Percentiles rank a stretch among this genome's conserved stretches.
Evolutionary conservation across 2,113 vertebrate species (phyloP).

Genomic region (Toxostoma redivivum): DNA sequence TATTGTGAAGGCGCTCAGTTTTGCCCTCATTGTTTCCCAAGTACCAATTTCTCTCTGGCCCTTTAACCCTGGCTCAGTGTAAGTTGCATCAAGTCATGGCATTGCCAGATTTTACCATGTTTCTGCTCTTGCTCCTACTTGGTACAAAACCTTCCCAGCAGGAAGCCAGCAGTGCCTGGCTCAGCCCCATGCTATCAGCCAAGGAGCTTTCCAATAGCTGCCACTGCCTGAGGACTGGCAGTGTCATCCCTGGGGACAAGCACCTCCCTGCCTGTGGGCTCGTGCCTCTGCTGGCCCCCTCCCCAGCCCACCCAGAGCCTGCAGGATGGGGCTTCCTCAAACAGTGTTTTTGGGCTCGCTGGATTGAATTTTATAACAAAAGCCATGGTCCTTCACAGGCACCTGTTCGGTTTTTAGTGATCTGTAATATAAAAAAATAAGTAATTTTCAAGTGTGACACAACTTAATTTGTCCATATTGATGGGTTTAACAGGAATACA

Average conservation of each 20-base stretch:
- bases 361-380: neutral
- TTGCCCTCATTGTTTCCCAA: neutral
- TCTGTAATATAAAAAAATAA: neutral
- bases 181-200: neutral
- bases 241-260: neutral
- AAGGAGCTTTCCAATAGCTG: neutral
- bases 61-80: neutral
- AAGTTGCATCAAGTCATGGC: neutral
- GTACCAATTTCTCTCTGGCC: neutral
- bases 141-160: neutral
- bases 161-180: neutral
- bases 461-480: neutral
- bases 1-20: neutral
- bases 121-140: neutral
- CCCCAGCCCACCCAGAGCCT: neutral
- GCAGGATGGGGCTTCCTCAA: neutral
- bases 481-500: neutral
- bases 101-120: neutral
- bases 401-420: neutral
- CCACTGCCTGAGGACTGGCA: rapidly evolving
- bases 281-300: neutral
- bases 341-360: rapidly evolving
- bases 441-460: neutral
- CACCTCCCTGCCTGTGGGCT: neutral
- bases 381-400: neutral